Conservation (phyloP, 2,113 vertebrate genomes). For the Nerophis lumbriciformis region DNA sequence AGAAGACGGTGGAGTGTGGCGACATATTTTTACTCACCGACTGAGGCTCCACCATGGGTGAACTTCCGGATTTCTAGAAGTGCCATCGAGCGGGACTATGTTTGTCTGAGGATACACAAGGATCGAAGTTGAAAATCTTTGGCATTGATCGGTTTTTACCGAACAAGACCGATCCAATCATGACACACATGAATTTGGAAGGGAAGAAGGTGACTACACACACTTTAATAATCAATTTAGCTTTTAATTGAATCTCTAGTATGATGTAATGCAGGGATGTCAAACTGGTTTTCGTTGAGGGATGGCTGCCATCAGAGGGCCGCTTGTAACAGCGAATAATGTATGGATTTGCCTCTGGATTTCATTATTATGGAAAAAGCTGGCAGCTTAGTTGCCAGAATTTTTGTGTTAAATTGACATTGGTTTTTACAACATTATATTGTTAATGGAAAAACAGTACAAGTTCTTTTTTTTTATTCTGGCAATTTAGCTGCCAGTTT, state of each 20-base stretch:
- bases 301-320: too few species aligned
- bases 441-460: too few species aligned
- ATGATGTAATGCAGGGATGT: too few species aligned
- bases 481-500: too few species aligned
- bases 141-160: constrained; percentile 35
- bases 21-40: constrained; percentile 10
- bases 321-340: too few species aligned
- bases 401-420: too few species aligned
- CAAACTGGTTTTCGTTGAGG: too few species aligned
- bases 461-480: too few species aligned
- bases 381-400: too few species aligned
- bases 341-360: too few species aligned
- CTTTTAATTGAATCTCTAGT: background rate
- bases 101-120: constrained; percentile 9
- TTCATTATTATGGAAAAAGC: too few species aligned
- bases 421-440: too few species aligned
- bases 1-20: constrained; percentile 2
- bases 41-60: constrained; percentile 29
- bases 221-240: background rate
- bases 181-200: constrained; percentile 59
- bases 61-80: constrained; percentile 10
- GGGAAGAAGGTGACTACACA: constrained; percentile 50
- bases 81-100: background rate
- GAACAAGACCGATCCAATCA: constrained; percentile 25
- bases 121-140: constrained; percentile 10